Evolutionary conservation across 2,888 invertebrate genomes (phyloP).

Genomic region (Bibio marci): DNA sequence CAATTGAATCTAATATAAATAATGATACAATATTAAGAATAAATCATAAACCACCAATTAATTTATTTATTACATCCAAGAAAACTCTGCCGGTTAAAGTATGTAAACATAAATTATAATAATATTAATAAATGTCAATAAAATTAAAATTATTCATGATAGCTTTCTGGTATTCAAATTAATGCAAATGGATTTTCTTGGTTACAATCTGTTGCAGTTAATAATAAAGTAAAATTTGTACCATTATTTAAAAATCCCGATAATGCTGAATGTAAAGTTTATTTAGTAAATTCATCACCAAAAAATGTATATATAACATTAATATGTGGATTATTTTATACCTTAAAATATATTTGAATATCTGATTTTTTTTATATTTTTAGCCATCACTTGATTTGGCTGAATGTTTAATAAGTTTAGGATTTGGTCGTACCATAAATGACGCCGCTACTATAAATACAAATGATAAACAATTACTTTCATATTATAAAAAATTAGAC

Average conservation of each 20-base stretch:
- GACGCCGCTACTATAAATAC: no score
- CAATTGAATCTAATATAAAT: slow-evolving; percentile 34
- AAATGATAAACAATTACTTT: slow-evolving; percentile 10
- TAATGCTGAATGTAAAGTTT: slow-evolving; percentile 27
- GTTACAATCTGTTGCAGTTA: slow-evolving; percentile 31
- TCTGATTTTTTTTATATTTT: not conserved
- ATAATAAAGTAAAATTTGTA: slow-evolving; percentile 27
- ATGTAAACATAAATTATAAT: slow-evolving; percentile 4
- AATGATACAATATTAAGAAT: slow-evolving; percentile 31
- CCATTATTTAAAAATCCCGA: slow-evolving; percentile 26
- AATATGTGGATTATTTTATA: no score
- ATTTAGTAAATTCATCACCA: slow-evolving; percentile 23
- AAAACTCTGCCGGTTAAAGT: slow-evolving; percentile 32
- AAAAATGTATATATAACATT: no score
- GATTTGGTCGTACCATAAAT: slow-evolving; percentile 15
- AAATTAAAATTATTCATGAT: not conserved
- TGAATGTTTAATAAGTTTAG: slow-evolving; percentile 22
- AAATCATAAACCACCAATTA: slow-evolving; percentile 37
- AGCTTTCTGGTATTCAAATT: slow-evolving; percentile 22
- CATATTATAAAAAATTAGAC: slow-evolving; percentile 21
- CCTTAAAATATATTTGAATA: not conserved
- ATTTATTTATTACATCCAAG: slow-evolving; percentile 27
- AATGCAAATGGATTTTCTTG: slow-evolving; percentile 29
- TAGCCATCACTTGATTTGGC: slow-evolving; percentile 20
- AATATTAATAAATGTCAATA: no score